Evolutionary conservation across 2,797 vertebrate genomes (phyloP), one percentile per base, ranked within the genome.

Genomic region (Glyptemys insculpta): DNA sequence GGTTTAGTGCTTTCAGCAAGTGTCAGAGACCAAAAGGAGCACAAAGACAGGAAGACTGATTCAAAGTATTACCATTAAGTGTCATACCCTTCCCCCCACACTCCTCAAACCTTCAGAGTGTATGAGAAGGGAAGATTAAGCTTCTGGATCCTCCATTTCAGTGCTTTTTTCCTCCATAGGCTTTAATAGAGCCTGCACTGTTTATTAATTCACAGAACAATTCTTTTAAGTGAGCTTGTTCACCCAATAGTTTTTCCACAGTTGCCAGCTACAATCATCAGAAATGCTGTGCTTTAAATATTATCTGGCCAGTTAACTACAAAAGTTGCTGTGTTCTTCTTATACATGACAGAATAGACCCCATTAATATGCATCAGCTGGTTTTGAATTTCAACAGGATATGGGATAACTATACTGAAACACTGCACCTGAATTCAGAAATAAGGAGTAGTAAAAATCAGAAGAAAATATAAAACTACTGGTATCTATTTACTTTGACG

Each of bases 11-110:
- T 97, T 97, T 96, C 95, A 95, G 94, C 94, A 96, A 96, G 91
- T 92, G 96, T 97, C 96, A 95, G 93, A 97, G 96, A 97, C 93
- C 87, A 97, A 96, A 95, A 91, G 97, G 97, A 97, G 97, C 94
- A 92, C 57, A 74, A 93, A 97, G 95, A 86, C 94, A 97, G 95
- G 50, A 97, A 98, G 92, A 81, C 80, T 88, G 87, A 93, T 95
- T 79, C 50, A 96, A 93, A 97, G 97, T 92, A 94, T 93, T 93
- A 95, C 87, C 74, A 94, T 95, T 85, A 87, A 96, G 18, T 85
- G 65, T 92, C 87, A 76, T 97, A 54, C 81, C 94, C 18, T 62
- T 12, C 56, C 56, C 16, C 31, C 29, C 14, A 27, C 14, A 8
- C 12, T 29, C 88, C 68, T 93, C 86, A 54, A 87, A 91, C 97